Percentiles rank a stretch among this genome's conserved stretches.
Evolutionary conservation across 2,888 invertebrate genomes (phyloP).

Genomic region (Orthosia gothica): DNA sequence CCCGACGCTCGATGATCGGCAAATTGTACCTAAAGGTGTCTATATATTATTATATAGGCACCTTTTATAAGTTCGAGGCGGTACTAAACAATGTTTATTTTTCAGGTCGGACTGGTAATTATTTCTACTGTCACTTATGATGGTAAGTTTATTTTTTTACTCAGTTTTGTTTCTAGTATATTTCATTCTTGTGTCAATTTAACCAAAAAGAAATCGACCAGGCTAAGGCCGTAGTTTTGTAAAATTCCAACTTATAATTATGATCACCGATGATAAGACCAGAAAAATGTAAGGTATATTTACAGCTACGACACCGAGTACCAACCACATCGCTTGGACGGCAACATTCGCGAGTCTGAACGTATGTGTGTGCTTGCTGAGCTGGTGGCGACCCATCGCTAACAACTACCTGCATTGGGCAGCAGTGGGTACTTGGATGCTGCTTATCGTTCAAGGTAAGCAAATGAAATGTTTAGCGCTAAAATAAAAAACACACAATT

Average conservation of each 20-base stretch:
- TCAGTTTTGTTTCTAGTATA: not conserved
- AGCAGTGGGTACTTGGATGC: conserved; percentile 96
- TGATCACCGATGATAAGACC: no score
- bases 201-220: not conserved
- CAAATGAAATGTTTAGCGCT: no score
- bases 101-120: not conserved
- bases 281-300: not conserved
- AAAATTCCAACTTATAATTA: no score
- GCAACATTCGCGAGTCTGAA: conserved; percentile 95
- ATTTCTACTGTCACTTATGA: not conserved
- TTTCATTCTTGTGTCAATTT: not conserved
- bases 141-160: not conserved
- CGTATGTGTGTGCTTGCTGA: conserved; percentile 94
- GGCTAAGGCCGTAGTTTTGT: no score
- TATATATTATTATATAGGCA: no score
- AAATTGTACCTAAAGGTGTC: no score
- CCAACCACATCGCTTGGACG: conserved; percentile 93
- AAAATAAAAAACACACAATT: no score
- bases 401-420: conserved; percentile 98
- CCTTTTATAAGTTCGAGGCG: no score
- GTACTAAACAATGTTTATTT: no score
- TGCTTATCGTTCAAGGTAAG: conserved; percentile 96
- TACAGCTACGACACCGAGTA: conserved; percentile 54
- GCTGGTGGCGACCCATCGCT: conserved; percentile 97
- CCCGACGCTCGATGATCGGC: no score